Base-by-base conservation (phyloP, 2,113 vertebrate species). In the Syngnathoides biaculeatus region DNA sequence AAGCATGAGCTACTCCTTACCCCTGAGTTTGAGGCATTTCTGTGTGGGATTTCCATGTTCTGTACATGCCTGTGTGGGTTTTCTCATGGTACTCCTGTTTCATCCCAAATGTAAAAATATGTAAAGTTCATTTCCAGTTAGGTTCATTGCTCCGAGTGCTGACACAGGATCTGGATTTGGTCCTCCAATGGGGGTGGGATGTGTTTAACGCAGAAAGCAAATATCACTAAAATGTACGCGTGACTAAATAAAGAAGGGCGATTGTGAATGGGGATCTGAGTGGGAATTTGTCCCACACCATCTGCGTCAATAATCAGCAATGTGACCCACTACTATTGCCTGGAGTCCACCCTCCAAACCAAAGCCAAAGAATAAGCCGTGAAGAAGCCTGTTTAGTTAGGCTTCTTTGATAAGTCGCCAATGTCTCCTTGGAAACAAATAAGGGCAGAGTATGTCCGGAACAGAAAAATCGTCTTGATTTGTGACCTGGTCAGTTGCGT, bases 21-120 rank as follows among this genome's bases (percentile, higher is more conserved):
- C 1, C n/a, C 10, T 55, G 52, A 24, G 2, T 3, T 24, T 13
- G 22, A 11, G 3, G 52, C 22, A 11, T 55, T 55, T 26, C 12
- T 13, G 52, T 55, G 22, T 12, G 52, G 9, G 26, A 12, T 26
- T 24, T 24, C 3, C 20, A 26, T 13, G 52, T 26, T 26, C n/a
- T 55, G 11, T 55, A 11, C 22, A 55, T 55, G 22, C 52, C 12
- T 55, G 52, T 13, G 5, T 55, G 52, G 52, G 52, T 24, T 55
- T 55, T 55, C 52, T 55, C 52, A 55, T 55, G 52, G n/a, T 55
- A 55, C 52, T 55, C 52, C n/a, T 53, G n/a, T 53, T 26, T 5
- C 52, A 11, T 12, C 22, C 9, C 22, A 24, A 55, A 55, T n/a
- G n/a, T n/a, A n/a, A n/a, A n/a, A n/a, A n/a, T n/a, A 55, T 24